These are phyloP conservation scores for Cinclus cinclus DNA, from an alignment of 2,113 vertebrate genomes.

Conservation along the genomic window DNA sequence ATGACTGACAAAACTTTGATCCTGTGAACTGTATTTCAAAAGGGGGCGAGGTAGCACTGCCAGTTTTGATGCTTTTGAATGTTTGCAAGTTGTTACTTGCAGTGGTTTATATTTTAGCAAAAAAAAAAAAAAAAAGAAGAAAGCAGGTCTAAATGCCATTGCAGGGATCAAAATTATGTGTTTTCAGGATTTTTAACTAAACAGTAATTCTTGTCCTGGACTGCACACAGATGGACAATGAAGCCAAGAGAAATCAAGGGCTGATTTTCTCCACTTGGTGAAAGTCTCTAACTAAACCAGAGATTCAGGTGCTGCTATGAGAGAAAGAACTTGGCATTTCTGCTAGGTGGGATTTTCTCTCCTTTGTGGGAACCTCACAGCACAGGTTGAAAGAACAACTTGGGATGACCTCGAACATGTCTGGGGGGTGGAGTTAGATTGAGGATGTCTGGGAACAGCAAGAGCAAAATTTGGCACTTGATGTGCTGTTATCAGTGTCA, in stretches of 20 bases:
- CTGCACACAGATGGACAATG: not conserved
- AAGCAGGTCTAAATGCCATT: not conserved
- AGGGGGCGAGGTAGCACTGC: not conserved
- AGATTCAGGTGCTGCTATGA: not conserved
- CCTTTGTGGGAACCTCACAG: not conserved
- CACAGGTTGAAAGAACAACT: not conserved
- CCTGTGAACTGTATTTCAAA: not conserved
- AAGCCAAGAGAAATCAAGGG: not conserved
- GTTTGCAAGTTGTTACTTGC: not conserved
- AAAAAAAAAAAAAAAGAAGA: not conserved
- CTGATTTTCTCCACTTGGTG: not conserved
- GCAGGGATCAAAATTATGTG: not conserved
- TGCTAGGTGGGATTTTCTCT: not conserved
- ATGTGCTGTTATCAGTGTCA: not conserved
- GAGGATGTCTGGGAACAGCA: fast-evolving
- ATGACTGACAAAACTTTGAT: not conserved
- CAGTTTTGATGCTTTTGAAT: not conserved
- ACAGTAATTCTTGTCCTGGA: not conserved
- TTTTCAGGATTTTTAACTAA: not conserved
- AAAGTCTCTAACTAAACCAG: not conserved
- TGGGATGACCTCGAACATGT: not conserved
- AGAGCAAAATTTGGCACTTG: not conserved
- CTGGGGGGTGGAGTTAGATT: not conserved
- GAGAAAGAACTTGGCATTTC: not conserved
- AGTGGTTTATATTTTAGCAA: not conserved